Evolutionary conservation across 1,140 invertebrate genomes (phyloP), one percentile per base, ranked within the genome.

Genomic region (Drusus annulatus): DNA sequence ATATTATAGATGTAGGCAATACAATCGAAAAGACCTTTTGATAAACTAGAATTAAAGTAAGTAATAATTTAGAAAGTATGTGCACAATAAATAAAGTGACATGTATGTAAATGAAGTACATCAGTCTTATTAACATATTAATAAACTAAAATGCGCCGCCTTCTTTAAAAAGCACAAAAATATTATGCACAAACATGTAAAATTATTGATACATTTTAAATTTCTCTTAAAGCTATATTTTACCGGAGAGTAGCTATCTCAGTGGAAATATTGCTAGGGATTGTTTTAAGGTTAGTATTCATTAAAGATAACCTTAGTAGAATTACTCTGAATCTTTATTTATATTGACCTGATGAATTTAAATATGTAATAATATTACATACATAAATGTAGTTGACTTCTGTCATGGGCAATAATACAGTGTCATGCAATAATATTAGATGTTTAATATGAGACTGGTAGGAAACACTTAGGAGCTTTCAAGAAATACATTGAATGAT

Each of bases 201-300:
- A 74, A 74, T 28, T 74, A 58, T 50, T 10, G 28, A 74, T 74
- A 21, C 23, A 25, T 16, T 56, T 21, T 75, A 21, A 76, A 63
- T 21, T 45, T 78, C 54, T 45, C 78, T 79, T 79, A 79, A 79
- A 79, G 78, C 78, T 63, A 74, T 79, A 79, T 79, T 74, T 74
- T 79, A 79, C 78, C 78, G 78, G 78, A 79, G 78, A 79, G 15
- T 63, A 54, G 19, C 71, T 75, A 75, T 54, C 52, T 58, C 76
- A 78, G 19, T 16, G 45, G 58, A 78, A 68, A 68, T 78, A 78
- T 78, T 78, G 76, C 76, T 56, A 78, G 50, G 50, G 28, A 75
- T 36, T 19, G 17, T 71, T n/a, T n/a, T 71, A 25, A 16, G 8
- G 50, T 25, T 52, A 52, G 36, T 71, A 13, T 17, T 52, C 10